A percentile compares a stretch with the other conserved stretches of the same genome.
These are phyloP conservation scores for Mimumesa dahlbomi DNA, from an alignment of 2,888 invertebrate species.

Conservation along the genomic window DNA sequence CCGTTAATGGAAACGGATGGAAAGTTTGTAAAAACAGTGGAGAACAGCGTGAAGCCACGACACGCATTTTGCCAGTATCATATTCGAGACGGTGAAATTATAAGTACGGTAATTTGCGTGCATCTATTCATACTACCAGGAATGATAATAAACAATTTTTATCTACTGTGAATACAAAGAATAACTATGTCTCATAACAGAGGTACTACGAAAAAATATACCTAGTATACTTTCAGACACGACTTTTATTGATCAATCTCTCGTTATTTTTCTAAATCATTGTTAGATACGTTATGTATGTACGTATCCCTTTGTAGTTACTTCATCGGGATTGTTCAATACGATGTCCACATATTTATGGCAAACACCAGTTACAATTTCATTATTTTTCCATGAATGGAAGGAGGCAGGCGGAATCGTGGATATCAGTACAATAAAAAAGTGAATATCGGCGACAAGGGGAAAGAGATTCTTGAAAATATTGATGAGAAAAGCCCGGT, in stretches of 20 bases:
- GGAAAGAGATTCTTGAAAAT: conserved; percentile 79
- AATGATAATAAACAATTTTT: too few relatives aligned
- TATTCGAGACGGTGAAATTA: too few relatives aligned
- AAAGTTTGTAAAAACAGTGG: too few relatives aligned
- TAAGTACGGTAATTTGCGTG: too few relatives aligned
- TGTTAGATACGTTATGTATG: neutral
- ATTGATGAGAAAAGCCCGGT: conserved; percentile 82
- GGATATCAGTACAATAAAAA: conserved; percentile 62
- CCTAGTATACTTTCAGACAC: neutral
- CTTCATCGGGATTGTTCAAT: too few relatives aligned
- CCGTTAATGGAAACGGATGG: too few relatives aligned
- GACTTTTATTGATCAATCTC: neutral
- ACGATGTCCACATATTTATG: too few relatives aligned
- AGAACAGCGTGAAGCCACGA: too few relatives aligned
- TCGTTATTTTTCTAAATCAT: conserved; percentile 10
- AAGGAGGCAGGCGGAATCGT: conserved; percentile 55
- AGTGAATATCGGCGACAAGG: conserved; percentile 79
- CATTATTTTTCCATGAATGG: neutral
- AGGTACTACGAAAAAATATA: conserved; percentile 48
- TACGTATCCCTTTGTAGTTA: too few relatives aligned
- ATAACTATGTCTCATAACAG: conserved; percentile 57
- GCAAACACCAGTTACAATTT: neutral
- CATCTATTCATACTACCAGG: too few relatives aligned
- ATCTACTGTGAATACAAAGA: neutral
- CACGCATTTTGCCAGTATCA: too few relatives aligned